Conservation (phyloP, 2,888 invertebrate genomes). For the Himalopsyche kuldschensis region DNA sequence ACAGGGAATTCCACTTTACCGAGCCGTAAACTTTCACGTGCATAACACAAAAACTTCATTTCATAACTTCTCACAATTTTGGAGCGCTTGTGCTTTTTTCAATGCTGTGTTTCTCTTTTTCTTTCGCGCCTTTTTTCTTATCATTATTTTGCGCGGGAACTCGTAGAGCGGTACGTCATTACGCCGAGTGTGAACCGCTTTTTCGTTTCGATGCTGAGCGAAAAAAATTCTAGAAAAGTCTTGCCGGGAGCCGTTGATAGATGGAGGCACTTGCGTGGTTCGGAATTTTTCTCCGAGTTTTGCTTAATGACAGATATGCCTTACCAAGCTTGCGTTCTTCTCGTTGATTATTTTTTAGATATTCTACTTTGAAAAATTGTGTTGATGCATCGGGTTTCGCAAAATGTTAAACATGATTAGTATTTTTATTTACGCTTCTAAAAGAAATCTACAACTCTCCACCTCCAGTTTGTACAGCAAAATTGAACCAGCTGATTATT, state of each 20-base stretch:
- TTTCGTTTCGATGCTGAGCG: neutral
- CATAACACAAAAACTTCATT: neutral
- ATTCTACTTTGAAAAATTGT: neutral
- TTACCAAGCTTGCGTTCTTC: neutral
- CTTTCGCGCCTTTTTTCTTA: neutral
- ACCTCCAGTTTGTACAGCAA: too few species aligned
- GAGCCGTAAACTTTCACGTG: neutral
- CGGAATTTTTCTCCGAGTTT: neutral
- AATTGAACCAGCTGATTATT: too few species aligned
- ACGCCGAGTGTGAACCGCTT: neutral
- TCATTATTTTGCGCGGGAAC: neutral
- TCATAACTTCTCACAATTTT: neutral
- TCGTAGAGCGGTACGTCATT: neutral
- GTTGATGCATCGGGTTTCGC: neutral
- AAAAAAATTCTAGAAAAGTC: neutral
- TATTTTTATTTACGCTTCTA: too few species aligned
- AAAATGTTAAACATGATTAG: neutral
- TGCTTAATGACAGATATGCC: neutral
- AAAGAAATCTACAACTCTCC: too few species aligned
- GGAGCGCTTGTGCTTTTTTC: neutral
- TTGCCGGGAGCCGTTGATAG: neutral
- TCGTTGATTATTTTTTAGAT: neutral
- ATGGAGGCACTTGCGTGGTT: neutral
- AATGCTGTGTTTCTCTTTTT: neutral
- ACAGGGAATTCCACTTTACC: neutral